Base-by-base conservation (phyloP, 2,888 invertebrate genomes). In the Hypselothyrea guttata region DNA sequence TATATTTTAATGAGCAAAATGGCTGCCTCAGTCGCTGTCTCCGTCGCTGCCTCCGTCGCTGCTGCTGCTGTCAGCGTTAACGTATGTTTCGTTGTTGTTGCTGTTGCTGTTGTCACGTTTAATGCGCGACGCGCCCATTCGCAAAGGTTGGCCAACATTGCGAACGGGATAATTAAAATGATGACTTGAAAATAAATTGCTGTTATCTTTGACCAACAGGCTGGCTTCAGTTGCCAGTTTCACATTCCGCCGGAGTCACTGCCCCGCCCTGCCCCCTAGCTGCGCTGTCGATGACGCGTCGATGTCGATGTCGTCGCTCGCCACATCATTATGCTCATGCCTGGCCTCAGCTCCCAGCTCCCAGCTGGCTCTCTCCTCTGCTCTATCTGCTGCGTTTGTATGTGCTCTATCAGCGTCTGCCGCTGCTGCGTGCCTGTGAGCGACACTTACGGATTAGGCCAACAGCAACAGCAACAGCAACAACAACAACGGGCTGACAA, bases 1-100 rank as follows among this genome's bases (percentile, higher is more conserved):
- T 87, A 88, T 87, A 88, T 87, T 88, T 88, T 88, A 88, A 88
- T 88, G 88, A 88, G 87, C 86, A 87, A 86, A 87, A 86, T 88
- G 86, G 82, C 71, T 71, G 75, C 75, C 72, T 47, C 44, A 40
- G 28, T 38, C 27, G 37, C 41, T 35, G 53, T 8, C 16, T 9
- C 9, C 7, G 38, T 5, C 35, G 71, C 61, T 67, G 69, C 72
- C 70, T 52, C 46, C 18, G 18, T 31, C 11, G 38, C 38, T 44
- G 51, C 13, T 27, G 33, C 8, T 30, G 58, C 47, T 45, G 22
- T 46, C 59, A 51, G 16, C 68, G 42, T 42, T 27, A 47, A 55
- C 46, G 51, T 58, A 33, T 40, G 54, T 51, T 38, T 13, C 13
- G 12, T 28, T 11, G 52, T 5, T 45, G 51, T 22, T 57, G 35